phyloP scores from a whole-genome alignment of 2,888 invertebrate species.

The Ectemnius lituratus region DNA sequence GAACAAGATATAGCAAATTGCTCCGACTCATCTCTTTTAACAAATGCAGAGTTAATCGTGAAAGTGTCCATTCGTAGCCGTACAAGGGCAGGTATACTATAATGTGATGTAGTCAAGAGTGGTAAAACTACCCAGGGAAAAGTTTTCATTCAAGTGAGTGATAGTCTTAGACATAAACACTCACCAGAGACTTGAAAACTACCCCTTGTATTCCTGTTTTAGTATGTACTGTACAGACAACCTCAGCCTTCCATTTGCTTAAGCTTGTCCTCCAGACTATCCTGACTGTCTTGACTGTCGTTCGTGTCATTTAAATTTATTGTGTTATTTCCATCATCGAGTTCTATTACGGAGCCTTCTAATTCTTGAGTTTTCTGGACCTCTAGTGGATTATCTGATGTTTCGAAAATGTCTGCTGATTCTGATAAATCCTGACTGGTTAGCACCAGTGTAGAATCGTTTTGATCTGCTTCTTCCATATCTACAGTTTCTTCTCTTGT shows the following conservation, averaged over 20 bases:
- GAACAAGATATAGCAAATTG: no score
- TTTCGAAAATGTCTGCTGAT: slow-evolving; percentile 67
- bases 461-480: slow-evolving; percentile 49
- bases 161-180: no score
- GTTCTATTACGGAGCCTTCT: slow-evolving; percentile 68
- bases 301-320: slow-evolving; percentile 69
- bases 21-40: no score
- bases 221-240: no score
- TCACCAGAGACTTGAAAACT: no score
- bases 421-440: slow-evolving; percentile 62
- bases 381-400: slow-evolving; percentile 55
- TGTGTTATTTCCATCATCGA: slow-evolving; percentile 64
- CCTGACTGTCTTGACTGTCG: slow-evolving; percentile 74
- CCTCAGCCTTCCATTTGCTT: slow-evolving; percentile 75
- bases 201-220: no score
- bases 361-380: slow-evolving; percentile 53
- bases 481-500: slow-evolving; percentile 27
- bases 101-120: no score
- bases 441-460: slow-evolving; percentile 39
- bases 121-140: no score
- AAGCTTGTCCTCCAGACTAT: slow-evolving; percentile 75
- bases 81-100: no score
- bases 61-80: no score
- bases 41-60: no score
- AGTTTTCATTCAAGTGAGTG: no score